Percentiles rank a stretch among this genome's conserved stretches.
phyloP scores from a whole-genome alignment of 1,140 invertebrate species.

The Temnothorax longispinosus region DNA sequence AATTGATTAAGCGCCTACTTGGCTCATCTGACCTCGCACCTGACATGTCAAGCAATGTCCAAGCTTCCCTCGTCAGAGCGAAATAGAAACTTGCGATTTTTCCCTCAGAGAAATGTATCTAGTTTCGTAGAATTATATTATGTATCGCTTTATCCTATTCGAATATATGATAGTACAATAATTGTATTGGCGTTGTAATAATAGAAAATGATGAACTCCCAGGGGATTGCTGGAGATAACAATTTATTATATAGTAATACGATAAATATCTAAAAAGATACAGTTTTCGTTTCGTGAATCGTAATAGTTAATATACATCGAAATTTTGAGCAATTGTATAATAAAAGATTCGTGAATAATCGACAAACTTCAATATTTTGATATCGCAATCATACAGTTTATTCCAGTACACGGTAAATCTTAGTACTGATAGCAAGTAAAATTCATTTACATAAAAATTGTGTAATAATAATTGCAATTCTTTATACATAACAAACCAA shows the following conservation, averaged over 20 bases:
- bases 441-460: neutral
- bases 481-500: too few species aligned
- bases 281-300: slow-evolving; percentile 60
- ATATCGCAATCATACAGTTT: slow-evolving; percentile 2
- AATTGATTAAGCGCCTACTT: slow-evolving; percentile 57
- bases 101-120: neutral
- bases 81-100: neutral
- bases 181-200: neutral
- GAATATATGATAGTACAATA: neutral
- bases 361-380: slow-evolving; percentile 61
- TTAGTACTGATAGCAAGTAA: neutral
- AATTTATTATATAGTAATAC: slow-evolving; percentile 77
- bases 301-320: slow-evolving; percentile 70
- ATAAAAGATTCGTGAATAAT: slow-evolving; percentile 57
- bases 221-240: slow-evolving; percentile 69
- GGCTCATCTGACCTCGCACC: slow-evolving; percentile 33
- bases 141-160: neutral
- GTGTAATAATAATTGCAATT: neutral
- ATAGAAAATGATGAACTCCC: neutral
- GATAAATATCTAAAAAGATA: slow-evolving; percentile 80
- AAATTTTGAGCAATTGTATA: slow-evolving; percentile 75
- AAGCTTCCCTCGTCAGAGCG: neutral
- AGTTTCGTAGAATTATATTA: neutral
- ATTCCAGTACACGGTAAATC: neutral
- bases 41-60: slow-evolving; percentile 22